Evolutionary conservation across 2,797 vertebrate genomes (phyloP).

Genomic region (Artibeus jamaicensis): DNA sequence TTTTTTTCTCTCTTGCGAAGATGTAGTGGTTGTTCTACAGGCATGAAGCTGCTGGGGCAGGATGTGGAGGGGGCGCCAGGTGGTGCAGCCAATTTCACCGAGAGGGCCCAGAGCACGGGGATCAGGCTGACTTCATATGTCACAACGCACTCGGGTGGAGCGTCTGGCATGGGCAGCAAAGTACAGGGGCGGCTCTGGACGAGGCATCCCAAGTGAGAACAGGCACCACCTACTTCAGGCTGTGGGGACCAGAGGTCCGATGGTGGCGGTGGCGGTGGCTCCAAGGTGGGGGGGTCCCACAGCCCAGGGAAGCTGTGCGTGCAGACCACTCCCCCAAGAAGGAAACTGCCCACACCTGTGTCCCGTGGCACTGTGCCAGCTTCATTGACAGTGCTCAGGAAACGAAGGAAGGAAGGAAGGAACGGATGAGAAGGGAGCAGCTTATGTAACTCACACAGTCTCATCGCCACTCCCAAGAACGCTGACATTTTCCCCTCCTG

Average conservation of each 20-base stretch:
- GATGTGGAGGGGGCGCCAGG: not conserved
- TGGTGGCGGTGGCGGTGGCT: accelerated
- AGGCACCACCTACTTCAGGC: not conserved
- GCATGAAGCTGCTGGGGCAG: not conserved
- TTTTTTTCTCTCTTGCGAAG: not conserved
- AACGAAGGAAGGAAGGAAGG: not conserved
- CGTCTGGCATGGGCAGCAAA: not conserved
- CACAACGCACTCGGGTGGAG: not conserved
- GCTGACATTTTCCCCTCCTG: not conserved
- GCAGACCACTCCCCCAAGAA: not conserved
- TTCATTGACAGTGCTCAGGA: not conserved
- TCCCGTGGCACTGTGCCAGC: not conserved
- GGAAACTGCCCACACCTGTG: not conserved
- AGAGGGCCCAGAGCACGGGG: not conserved
- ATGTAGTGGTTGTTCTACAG: not conserved
- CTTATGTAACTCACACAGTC: not conserved
- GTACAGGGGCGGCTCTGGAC: not conserved
- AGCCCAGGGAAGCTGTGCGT: not conserved
- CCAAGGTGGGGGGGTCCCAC: not conserved
- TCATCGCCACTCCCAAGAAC: not conserved
- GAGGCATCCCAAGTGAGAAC: not conserved
- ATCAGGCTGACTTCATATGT: not conserved
- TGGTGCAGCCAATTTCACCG: not conserved
- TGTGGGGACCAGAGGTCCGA: not conserved
- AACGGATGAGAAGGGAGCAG: not conserved